These are phyloP conservation scores for Agriopis marginaria DNA, from an alignment of 2,888 invertebrate species.

Conservation along the genomic window DNA sequence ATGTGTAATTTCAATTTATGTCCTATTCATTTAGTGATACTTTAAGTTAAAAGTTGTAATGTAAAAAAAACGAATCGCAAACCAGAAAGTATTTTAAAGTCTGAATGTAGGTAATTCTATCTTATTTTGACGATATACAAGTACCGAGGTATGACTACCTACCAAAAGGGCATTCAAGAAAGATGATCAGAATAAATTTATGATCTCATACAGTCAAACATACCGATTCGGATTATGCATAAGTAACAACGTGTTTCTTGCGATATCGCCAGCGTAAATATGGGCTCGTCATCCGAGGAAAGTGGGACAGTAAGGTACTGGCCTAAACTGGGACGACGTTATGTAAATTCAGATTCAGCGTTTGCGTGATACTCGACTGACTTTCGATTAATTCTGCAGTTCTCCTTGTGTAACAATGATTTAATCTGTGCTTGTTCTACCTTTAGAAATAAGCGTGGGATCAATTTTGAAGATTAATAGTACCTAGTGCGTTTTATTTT, in stretches of 20 bases:
- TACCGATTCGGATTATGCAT: constrained; percentile 3
- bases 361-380: constrained; percentile 10
- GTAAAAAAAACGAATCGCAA: constrained; percentile 27
- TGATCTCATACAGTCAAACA: constrained; percentile 1
- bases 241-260: constrained; percentile 2
- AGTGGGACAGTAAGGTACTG: constrained; percentile 14
- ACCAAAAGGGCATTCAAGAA: neutral
- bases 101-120: neutral
- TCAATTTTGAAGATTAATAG: neutral
- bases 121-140: neutral
- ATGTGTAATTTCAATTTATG: constrained; percentile 21
- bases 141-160: too few relatives aligned
- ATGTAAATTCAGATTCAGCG: constrained; percentile 12
- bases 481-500: neutral
- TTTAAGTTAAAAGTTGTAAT: constrained; percentile 18
- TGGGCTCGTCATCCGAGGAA: constrained; percentile 12
- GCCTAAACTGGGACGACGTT: constrained; percentile 15
- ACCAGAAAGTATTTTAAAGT: neutral
- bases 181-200: constrained; percentile 1
- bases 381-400: constrained; percentile 8
- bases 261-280: constrained; percentile 12
- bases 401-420: neutral
- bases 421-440: neutral
- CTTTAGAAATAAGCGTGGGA: neutral
- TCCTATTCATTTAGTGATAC: constrained; percentile 15